Percentiles rank a stretch among this genome's conserved stretches.
These are phyloP conservation scores for Torymus texanus DNA, from an alignment of 2,888 invertebrate genomes.

Conservation along the genomic window DNA sequence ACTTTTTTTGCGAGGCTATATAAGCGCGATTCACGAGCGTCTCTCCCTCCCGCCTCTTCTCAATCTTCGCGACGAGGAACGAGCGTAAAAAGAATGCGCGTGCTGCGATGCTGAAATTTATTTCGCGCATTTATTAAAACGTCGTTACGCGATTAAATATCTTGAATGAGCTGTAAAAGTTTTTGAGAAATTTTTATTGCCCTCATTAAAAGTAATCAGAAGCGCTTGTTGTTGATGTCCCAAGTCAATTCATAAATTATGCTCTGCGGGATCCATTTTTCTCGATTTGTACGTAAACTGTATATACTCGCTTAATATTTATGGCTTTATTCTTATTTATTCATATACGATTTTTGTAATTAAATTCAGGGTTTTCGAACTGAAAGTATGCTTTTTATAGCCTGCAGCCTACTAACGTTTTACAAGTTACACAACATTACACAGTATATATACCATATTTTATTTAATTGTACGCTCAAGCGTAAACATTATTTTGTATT, in stretches of 20 bases:
- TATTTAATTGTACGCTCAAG: too few species aligned
- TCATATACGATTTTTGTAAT: not conserved
- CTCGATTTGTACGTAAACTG: constrained; percentile 7
- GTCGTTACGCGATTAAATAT: constrained; percentile 41
- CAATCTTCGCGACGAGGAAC: too few species aligned
- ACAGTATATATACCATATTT: too few species aligned
- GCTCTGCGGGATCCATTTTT: not conserved
- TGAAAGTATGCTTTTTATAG: too few species aligned
- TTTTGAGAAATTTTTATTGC: constrained; percentile 40
- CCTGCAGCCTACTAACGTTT: too few species aligned
- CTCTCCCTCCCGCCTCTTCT: too few species aligned
- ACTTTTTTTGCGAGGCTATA: too few species aligned
- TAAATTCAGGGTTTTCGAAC: not conserved
- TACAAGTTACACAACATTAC: too few species aligned
- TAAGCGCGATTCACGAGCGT: too few species aligned
- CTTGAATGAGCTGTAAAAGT: constrained; percentile 36
- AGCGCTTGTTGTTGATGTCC: constrained; percentile 1
- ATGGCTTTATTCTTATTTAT: not conserved
- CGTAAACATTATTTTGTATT: too few species aligned
- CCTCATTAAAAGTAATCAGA: constrained; percentile 27
- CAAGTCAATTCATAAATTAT: constrained; percentile 12
- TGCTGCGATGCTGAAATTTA: constrained; percentile 19
- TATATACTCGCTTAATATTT: not conserved
- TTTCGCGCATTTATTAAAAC: constrained; percentile 48
- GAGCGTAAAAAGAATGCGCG: too few species aligned